Percentiles rank a stretch among this genome's conserved stretches.
Conservation (phyloP, 2,797 vertebrate genomes). For the Chaetodon trifasciatus region DNA sequence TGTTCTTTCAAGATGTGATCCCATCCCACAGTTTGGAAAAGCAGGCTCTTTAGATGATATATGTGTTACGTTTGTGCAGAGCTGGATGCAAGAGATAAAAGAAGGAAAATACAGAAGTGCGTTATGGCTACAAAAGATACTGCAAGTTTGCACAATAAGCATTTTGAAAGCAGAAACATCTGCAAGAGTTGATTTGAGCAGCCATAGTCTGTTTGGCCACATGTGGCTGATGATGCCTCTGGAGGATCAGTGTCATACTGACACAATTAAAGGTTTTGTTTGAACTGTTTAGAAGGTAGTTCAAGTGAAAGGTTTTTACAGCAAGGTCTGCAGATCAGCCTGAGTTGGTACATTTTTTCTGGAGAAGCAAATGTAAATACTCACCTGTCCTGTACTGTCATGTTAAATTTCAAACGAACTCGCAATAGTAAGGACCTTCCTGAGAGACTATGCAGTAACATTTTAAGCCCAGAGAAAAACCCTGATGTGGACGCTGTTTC, state of each 20-base stretch:
- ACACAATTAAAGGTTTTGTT: slow-evolving; percentile 18
- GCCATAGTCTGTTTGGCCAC: background rate
- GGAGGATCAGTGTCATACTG: slow-evolving; percentile 30
- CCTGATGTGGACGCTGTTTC: background rate
- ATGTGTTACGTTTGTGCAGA: slow-evolving; percentile 38
- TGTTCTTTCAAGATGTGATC: slow-evolving; percentile 57
- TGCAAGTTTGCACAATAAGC: slow-evolving; percentile 1
- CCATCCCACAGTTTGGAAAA: slow-evolving; percentile 46
- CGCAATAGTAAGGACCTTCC: background rate
- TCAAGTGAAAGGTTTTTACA: slow-evolving; percentile 8
- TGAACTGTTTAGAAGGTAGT: slow-evolving; percentile 15
- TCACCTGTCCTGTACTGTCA: background rate
- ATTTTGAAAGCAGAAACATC: slow-evolving; percentile 35
- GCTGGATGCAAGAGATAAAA: slow-evolving; percentile 26
- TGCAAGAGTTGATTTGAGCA: slow-evolving; percentile 31
- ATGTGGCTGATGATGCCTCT: slow-evolving; percentile 24
- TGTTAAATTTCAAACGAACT: background rate
- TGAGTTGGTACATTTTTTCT: background rate
- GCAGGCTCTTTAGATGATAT: slow-evolving; percentile 33
- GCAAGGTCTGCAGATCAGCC: background rate
- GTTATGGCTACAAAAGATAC: slow-evolving; percentile 23
- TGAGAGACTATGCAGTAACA: background rate
- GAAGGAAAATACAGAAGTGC: slow-evolving; percentile 46
- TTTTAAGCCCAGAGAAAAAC: background rate
- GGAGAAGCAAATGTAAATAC: background rate